Evolutionary conservation across 2,113 vertebrate genomes (phyloP).

Genomic region (Oostethus manadensis): DNA sequence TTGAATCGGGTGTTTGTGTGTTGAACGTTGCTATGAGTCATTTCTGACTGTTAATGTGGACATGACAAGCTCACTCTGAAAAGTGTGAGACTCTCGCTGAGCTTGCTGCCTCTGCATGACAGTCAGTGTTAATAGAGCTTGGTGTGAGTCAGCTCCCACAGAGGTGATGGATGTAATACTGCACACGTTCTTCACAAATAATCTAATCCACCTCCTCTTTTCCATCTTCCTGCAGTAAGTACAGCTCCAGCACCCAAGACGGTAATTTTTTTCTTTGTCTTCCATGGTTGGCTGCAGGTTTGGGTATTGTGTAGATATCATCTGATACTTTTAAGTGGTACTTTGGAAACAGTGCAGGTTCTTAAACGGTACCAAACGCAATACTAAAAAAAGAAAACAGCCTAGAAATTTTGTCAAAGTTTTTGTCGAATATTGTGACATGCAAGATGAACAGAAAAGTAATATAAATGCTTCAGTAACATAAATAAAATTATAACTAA

Average conservation of each 20-base stretch:
- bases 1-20: too few species aligned
- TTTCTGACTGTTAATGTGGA: slow-evolving; percentile 37
- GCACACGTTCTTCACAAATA: slow-evolving; percentile 13
- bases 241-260: slow-evolving; percentile 92
- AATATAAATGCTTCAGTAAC: too few species aligned
- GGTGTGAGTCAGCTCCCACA: slow-evolving; percentile 35
- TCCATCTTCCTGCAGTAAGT: slow-evolving; percentile 78
- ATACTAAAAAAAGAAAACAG: too few species aligned
- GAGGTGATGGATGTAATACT: slow-evolving; percentile 8
- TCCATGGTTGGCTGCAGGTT: background rate
- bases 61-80: slow-evolving; percentile 36
- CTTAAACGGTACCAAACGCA: too few species aligned
- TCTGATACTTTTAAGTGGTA: too few species aligned
- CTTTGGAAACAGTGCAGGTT: too few species aligned
- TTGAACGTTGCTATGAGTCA: slow-evolving; percentile 46
- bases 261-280: slow-evolving; percentile 71
- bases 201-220: slow-evolving; percentile 17
- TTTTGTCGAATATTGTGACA: too few species aligned
- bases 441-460: too few species aligned
- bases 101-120: slow-evolving; percentile 6
- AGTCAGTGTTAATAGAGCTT: slow-evolving; percentile 32
- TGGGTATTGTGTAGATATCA: too few species aligned
- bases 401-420: too few species aligned
- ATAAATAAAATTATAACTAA: too few species aligned
- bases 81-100: slow-evolving; percentile 14